phyloP scores from a whole-genome alignment of 2,888 invertebrate species.

The Drosophila percnosoma region DNA sequence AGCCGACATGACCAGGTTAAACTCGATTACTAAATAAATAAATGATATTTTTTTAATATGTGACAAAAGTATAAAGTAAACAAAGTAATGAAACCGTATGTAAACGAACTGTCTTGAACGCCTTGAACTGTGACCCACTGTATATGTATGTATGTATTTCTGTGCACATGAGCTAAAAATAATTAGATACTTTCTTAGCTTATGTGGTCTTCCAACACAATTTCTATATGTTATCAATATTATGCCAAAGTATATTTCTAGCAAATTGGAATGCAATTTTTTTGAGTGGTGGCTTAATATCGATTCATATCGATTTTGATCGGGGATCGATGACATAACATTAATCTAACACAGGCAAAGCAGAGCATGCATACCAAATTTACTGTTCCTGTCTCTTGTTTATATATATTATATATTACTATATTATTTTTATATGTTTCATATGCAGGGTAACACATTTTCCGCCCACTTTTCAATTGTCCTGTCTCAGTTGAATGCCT shows the following conservation, averaged over 20 bases:
- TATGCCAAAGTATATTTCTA: not conserved
- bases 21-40: too few species aligned
- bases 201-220: not conserved
- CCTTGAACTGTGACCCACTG: too few species aligned
- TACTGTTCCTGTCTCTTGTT: not conserved
- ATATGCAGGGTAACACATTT: not conserved
- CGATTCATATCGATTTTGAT: not conserved
- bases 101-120: too few species aligned
- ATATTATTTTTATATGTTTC: too few species aligned
- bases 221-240: not conserved
- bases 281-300: not conserved
- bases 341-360: not conserved
- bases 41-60: too few species aligned
- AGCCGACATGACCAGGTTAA: not conserved
- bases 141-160: not conserved
- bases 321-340: not conserved
- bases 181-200: not conserved
- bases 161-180: not conserved
- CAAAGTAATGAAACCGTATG: too few species aligned
- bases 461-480: not conserved
- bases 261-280: not conserved
- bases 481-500: not conserved
- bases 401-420: not conserved
- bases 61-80: too few species aligned
- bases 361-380: too few species aligned